Evolutionary conservation across 2,888 invertebrate genomes (phyloP).

Genomic region (Chalcosyrphus nemorum): DNA sequence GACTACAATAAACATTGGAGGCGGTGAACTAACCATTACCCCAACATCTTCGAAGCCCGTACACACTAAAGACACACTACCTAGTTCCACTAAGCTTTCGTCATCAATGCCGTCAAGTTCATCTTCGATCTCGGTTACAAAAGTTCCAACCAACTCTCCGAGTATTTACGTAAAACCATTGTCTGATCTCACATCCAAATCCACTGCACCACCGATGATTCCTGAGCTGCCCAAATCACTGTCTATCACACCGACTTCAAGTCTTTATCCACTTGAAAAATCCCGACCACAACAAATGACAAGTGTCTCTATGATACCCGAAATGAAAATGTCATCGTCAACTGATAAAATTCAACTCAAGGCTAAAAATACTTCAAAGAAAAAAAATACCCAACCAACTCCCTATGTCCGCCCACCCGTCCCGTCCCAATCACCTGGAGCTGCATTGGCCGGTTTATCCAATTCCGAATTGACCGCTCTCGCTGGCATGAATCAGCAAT

Average conservation of each 20-base stretch:
- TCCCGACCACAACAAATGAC: conserved; percentile 43
- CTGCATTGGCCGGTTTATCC: conserved; percentile 21
- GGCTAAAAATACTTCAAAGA: conserved; percentile 41
- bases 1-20: conserved; percentile 75
- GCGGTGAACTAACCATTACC: conserved; percentile 75
- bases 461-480: conserved; percentile 57
- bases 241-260: conserved; percentile 75
- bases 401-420: conserved; percentile 48
- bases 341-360: conserved; percentile 49
- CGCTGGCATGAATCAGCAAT: conserved; percentile 54
- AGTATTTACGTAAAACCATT: conserved; percentile 71
- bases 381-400: conserved; percentile 34
- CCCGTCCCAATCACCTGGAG: conserved; percentile 14
- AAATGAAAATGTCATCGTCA: conserved; percentile 34
- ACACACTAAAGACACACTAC: conserved; percentile 52
- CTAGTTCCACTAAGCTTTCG: conserved; percentile 43
- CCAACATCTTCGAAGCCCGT: conserved; percentile 71
- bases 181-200: conserved; percentile 59
- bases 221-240: conserved; percentile 76
- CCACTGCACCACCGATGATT: conserved; percentile 46
- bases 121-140: conserved; percentile 74
- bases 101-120: conserved; percentile 50
- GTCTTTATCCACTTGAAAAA: conserved; percentile 61
- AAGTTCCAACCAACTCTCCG: conserved; percentile 71
- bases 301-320: conserved; percentile 59